These are phyloP conservation scores for Papilio gigon DNA, from an alignment of 2,888 invertebrate species.

Conservation along the genomic window DNA sequence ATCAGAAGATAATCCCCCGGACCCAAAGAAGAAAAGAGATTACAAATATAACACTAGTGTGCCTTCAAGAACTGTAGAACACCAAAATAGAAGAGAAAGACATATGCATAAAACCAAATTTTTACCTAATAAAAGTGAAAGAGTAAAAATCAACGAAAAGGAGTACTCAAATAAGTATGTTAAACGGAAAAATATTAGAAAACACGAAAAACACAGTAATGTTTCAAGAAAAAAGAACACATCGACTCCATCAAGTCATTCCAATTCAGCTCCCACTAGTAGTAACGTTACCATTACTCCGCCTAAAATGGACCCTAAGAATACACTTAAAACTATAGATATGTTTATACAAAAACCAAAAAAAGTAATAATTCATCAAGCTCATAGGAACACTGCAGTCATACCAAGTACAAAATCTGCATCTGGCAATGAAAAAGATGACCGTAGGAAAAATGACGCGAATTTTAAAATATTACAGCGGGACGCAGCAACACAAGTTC, in stretches of 20 bases:
- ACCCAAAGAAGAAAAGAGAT: constrained; percentile 52
- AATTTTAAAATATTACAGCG: constrained; percentile 49
- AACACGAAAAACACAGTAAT: constrained; percentile 54
- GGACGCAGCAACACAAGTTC: constrained; percentile 58
- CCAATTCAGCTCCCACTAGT: constrained; percentile 56
- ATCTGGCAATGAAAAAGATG: constrained; percentile 53
- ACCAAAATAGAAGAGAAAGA: constrained; percentile 53
- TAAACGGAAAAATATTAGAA: constrained; percentile 67
- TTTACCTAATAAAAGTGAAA: constrained; percentile 54
- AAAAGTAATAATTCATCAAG: constrained; percentile 59
- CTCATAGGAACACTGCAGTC: constrained; percentile 66
- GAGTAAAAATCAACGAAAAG: constrained; percentile 55
- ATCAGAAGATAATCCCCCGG: constrained; percentile 55
- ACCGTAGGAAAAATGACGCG: constrained; percentile 49
- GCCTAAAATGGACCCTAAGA: constrained; percentile 61
- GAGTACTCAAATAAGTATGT: constrained; percentile 71
- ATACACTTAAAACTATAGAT: constrained; percentile 68
- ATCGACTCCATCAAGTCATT: constrained; percentile 62
- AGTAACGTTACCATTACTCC: constrained; percentile 50
- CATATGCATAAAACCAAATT: constrained; percentile 49
- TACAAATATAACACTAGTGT: constrained; percentile 57
- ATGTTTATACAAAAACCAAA: constrained; percentile 69
- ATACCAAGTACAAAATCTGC: constrained; percentile 45
- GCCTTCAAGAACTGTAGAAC: constrained; percentile 56
- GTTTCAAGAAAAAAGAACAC: constrained; percentile 56